These are phyloP conservation scores for Manis crassicaudata DNA, from an alignment of 2,797 vertebrate species.

Conservation along the genomic window DNA sequence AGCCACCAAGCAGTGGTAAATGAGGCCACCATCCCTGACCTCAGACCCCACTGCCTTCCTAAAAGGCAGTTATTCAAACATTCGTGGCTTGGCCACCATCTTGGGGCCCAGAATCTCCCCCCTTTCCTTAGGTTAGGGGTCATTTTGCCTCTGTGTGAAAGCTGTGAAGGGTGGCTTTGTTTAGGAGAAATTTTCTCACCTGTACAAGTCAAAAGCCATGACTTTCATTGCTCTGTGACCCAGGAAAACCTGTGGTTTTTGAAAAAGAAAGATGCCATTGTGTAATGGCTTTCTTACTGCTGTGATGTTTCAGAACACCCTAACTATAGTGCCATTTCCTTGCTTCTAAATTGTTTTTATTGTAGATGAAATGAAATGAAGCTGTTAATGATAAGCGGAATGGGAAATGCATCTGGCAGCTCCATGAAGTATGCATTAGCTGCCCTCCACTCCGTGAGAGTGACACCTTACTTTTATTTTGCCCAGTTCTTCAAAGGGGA, in stretches of 20 bases:
- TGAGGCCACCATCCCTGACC: not conserved
- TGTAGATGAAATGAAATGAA: slow-evolving; percentile 71
- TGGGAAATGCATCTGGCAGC: slow-evolving; percentile 70
- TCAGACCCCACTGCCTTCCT: not conserved
- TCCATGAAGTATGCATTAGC: not conserved
- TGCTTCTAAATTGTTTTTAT: slow-evolving; percentile 67
- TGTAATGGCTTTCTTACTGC: slow-evolving; percentile 47
- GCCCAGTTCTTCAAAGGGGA: slow-evolving; percentile 69
- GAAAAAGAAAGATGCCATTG: slow-evolving; percentile 57
- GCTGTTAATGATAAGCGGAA: slow-evolving; percentile 63
- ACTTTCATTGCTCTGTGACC: slow-evolving; percentile 40
- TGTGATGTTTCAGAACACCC: slow-evolving; percentile 35
- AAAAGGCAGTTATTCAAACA: not conserved
- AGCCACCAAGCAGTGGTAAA: not conserved
- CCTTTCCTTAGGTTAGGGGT: not conserved
- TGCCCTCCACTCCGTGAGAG: slow-evolving; percentile 43
- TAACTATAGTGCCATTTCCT: slow-evolving; percentile 68
- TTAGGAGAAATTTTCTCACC: slow-evolving; percentile 47
- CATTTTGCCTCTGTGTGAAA: not conserved
- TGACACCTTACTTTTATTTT: slow-evolving; percentile 71
- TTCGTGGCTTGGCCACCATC: not conserved
- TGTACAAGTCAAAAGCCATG: slow-evolving; percentile 31
- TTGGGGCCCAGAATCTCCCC: not conserved
- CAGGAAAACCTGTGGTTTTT: not conserved
- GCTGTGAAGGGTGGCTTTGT: slow-evolving; percentile 45